Conservation (phyloP, 2,888 invertebrate genomes). For the Drosophila melanocephala region DNA sequence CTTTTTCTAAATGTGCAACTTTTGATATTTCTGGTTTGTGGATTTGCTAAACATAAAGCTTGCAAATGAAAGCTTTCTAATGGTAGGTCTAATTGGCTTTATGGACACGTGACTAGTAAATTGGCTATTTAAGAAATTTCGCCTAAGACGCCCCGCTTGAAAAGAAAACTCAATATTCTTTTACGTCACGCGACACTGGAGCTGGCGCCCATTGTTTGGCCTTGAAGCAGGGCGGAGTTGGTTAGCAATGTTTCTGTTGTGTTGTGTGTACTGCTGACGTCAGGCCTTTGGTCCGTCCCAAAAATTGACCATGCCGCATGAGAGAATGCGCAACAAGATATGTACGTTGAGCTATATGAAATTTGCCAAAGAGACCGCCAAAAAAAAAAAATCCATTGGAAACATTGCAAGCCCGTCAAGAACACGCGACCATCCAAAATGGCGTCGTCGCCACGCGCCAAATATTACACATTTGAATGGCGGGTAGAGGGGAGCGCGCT, state of each 20-base stretch:
- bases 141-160: slow-evolving; percentile 43
- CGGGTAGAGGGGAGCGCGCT: not conserved
- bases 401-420: slow-evolving; percentile 50
- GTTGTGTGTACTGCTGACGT: slow-evolving; percentile 59
- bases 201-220: slow-evolving; percentile 68
- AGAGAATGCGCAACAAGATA: slow-evolving; percentile 77
- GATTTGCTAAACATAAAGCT: slow-evolving; percentile 52
- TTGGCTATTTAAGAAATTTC: slow-evolving; percentile 38
- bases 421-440: slow-evolving; percentile 66
- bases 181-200: slow-evolving; percentile 73
- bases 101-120: slow-evolving; percentile 68
- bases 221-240: slow-evolving; percentile 59
- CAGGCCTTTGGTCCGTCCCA: slow-evolving; percentile 50
- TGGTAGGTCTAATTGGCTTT: slow-evolving; percentile 60
- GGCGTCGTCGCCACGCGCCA: slow-evolving; percentile 73
- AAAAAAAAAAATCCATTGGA: slow-evolving; percentile 7
- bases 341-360: slow-evolving; percentile 23
- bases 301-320: slow-evolving; percentile 71
- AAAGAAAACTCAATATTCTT: slow-evolving; percentile 64
- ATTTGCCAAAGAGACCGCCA: slow-evolving; percentile 3
- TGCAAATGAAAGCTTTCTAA: slow-evolving; percentile 39
- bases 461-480: slow-evolving; percentile 39
- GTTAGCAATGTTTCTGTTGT: not conserved
- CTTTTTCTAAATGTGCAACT: not conserved
- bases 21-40: slow-evolving; percentile 45